phyloP scores from a whole-genome alignment of 2,797 vertebrate species.

The Lepilemur septentrionalis region DNA sequence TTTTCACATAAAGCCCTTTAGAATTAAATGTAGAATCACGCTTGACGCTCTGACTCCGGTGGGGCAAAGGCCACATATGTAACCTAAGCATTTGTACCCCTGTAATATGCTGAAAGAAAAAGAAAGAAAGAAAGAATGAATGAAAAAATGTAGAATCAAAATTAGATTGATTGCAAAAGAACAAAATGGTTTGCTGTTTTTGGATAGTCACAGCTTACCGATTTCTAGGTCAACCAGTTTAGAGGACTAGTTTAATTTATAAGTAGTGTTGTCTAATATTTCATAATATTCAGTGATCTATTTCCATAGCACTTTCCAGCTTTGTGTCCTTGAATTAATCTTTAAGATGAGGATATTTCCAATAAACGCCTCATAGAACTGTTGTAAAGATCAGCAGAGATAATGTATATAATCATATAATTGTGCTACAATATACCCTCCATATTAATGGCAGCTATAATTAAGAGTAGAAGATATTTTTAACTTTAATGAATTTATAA shows the following conservation, averaged over 20 bases:
- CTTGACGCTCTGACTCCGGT: no score
- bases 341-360: neutral
- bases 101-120: no score
- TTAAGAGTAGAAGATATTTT: neutral
- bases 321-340: neutral
- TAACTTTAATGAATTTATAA: neutral
- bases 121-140: no score
- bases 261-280: neutral
- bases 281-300: neutral
- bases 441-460: neutral
- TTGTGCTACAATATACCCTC: accelerated
- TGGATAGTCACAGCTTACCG: neutral
- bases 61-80: no score
- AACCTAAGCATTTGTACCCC: no score
- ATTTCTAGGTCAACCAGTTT: neutral
- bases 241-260: neutral
- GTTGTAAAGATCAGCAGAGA: neutral
- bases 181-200: neutral
- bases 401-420: neutral
- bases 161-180: neutral
- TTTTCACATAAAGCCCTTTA: neutral
- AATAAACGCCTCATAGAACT: neutral
- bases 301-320: neutral
- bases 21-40: neutral
- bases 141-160: neutral